A percentile compares a stretch with the other conserved stretches of the same genome.
Evolutionary conservation across 2,797 vertebrate species (phyloP).

Genomic region (Manis crassicaudata): DNA sequence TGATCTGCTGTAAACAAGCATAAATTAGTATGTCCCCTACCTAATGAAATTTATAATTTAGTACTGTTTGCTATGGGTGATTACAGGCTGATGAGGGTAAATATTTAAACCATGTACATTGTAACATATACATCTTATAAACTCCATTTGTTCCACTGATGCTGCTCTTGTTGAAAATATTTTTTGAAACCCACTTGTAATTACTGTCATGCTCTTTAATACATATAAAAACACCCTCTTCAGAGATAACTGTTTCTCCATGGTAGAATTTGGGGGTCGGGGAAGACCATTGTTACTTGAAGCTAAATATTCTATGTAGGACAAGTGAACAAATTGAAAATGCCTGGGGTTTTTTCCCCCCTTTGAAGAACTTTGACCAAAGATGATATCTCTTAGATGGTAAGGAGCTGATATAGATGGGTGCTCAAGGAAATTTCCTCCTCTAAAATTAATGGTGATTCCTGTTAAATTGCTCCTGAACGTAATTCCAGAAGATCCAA

Average conservation of each 20-base stretch:
- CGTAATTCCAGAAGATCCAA: background rate
- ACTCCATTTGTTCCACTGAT: background rate
- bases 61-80: background rate
- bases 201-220: background rate
- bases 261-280: background rate
- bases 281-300: background rate
- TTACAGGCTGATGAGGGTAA: background rate
- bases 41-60: background rate
- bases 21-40: background rate
- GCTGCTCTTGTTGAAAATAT: background rate
- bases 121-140: background rate
- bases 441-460: background rate
- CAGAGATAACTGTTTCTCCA: background rate
- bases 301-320: background rate
- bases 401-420: background rate
- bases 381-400: background rate
- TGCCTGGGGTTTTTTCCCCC: background rate
- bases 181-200: background rate
- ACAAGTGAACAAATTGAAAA: slow-evolving; percentile 23
- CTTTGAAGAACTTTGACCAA: background rate
- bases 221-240: background rate
- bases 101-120: background rate
- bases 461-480: background rate
- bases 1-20: background rate
- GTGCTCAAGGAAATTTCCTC: background rate